phyloP scores from a whole-genome alignment of 2,113 vertebrate species.

The Leptocoma aspasia region DNA sequence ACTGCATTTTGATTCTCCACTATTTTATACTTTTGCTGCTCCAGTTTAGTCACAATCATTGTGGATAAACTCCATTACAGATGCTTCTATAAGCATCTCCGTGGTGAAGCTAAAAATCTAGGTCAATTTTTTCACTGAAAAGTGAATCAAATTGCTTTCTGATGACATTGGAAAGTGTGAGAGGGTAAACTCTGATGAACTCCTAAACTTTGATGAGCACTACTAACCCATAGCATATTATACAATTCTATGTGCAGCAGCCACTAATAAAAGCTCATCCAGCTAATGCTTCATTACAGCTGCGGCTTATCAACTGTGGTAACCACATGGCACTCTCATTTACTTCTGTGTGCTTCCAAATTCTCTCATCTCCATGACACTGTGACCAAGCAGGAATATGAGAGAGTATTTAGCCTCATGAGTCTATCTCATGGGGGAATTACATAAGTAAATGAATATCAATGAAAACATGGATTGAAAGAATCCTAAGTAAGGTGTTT shows the following conservation, averaged over 20 bases:
- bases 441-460: not conserved
- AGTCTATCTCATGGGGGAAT: not conserved
- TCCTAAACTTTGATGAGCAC: conserved; percentile 3
- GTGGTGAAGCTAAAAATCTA: conserved; percentile 23
- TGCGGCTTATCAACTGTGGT: not conserved
- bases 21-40: not conserved
- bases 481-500: not conserved
- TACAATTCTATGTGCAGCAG: not conserved
- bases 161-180: not conserved
- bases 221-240: not conserved
- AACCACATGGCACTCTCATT: not conserved
- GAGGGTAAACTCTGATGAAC: not conserved
- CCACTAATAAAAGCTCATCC: not conserved
- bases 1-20: not conserved
- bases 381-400: not conserved
- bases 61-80: not conserved
- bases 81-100: not conserved
- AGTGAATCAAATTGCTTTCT: conserved; percentile 34
- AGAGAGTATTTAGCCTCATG: not conserved
- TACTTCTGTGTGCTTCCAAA: not conserved
- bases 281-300: not conserved
- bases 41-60: conserved; percentile 5
- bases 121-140: conserved; percentile 50
- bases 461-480: not conserved
- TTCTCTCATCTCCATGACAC: not conserved